Conservation (phyloP, 2,888 invertebrate species). For the Agelastica alni region DNA sequence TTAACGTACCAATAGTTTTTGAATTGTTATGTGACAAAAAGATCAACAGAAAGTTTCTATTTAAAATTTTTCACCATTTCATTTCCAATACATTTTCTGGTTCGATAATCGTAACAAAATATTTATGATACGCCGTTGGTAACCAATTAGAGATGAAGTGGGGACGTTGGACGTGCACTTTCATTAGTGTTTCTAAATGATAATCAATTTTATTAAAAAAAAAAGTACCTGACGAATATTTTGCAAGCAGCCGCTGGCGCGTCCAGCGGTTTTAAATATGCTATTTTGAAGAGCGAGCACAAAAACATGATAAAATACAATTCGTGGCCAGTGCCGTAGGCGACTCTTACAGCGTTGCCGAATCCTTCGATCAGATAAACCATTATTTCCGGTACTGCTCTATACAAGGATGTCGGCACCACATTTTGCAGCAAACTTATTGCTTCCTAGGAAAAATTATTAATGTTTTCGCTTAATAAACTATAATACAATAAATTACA, state of each 20-base stretch:
- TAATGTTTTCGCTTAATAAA: background rate
- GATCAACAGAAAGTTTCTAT: too few relatives aligned
- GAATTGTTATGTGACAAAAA: too few relatives aligned
- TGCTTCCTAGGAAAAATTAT: slow-evolving; percentile 57
- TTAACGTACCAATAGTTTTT: too few relatives aligned
- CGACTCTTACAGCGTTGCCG: slow-evolving; percentile 95
- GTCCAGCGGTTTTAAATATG: slow-evolving; percentile 74
- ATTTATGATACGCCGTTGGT: too few relatives aligned
- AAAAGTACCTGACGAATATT: slow-evolving; percentile 69
- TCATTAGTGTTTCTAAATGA: too few relatives aligned
- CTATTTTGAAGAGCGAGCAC: slow-evolving; percentile 90
- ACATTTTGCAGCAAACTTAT: slow-evolving; percentile 67
- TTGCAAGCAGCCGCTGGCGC: slow-evolving; percentile 76
- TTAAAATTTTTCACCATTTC: too few relatives aligned
- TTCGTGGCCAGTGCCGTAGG: slow-evolving; percentile 99
- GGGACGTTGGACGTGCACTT: too few relatives aligned
- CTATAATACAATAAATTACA: background rate
- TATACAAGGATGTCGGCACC: slow-evolving; percentile 66
- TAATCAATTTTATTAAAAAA: too few relatives aligned
- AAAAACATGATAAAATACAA: slow-evolving; percentile 94
- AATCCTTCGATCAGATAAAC: slow-evolving; percentile 89
- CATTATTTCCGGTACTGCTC: slow-evolving; percentile 78
- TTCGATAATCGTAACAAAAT: too few relatives aligned
- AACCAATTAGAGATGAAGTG: too few relatives aligned
- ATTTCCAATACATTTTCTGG: too few relatives aligned